phyloP scores from a whole-genome alignment of 2,797 vertebrate species.

The Gadopsis bispinosus region DNA sequence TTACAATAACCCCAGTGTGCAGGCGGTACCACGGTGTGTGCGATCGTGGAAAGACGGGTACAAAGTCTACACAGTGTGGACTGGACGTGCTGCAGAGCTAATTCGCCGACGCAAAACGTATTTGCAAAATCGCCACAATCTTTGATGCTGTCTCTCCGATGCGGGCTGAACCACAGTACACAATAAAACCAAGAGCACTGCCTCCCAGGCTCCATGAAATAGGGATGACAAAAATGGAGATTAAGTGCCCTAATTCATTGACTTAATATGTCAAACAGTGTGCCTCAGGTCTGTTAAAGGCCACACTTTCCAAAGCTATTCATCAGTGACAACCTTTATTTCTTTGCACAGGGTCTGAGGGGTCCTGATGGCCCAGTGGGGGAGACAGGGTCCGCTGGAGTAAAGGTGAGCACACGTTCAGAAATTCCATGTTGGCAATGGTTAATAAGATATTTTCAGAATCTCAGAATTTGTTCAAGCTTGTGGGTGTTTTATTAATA shows the following conservation, averaged over 20 bases:
- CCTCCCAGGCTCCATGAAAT: slow-evolving; percentile 33
- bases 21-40: slow-evolving; percentile 21
- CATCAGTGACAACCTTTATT: slow-evolving; percentile 26
- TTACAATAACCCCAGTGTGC: slow-evolving; percentile 65
- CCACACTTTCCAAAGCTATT: slow-evolving; percentile 23
- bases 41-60: slow-evolving; percentile 48
- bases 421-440: slow-evolving; percentile 1
- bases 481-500: neutral
- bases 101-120: slow-evolving; percentile 37
- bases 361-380: slow-evolving; percentile 80
- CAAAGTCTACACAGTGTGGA: slow-evolving; percentile 53
- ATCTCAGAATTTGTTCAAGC: neutral
- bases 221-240: slow-evolving; percentile 37
- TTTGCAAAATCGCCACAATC: slow-evolving; percentile 56
- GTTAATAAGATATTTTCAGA: slow-evolving; percentile 5
- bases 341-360: slow-evolving; percentile 73
- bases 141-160: slow-evolving; percentile 36
- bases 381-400: slow-evolving; percentile 74
- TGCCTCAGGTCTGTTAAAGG: slow-evolving; percentile 21
- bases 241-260: slow-evolving; percentile 31
- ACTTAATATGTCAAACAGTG: slow-evolving; percentile 39
- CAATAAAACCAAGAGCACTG: slow-evolving; percentile 31
- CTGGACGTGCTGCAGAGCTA: slow-evolving; percentile 32
- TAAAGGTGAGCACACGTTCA: slow-evolving; percentile 72
- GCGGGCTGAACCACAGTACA: slow-evolving; percentile 30